Percentiles rank a stretch among this genome's conserved stretches.
phyloP scores from a whole-genome alignment of 2,888 invertebrate genomes.

The Drosophila kokeensis region DNA sequence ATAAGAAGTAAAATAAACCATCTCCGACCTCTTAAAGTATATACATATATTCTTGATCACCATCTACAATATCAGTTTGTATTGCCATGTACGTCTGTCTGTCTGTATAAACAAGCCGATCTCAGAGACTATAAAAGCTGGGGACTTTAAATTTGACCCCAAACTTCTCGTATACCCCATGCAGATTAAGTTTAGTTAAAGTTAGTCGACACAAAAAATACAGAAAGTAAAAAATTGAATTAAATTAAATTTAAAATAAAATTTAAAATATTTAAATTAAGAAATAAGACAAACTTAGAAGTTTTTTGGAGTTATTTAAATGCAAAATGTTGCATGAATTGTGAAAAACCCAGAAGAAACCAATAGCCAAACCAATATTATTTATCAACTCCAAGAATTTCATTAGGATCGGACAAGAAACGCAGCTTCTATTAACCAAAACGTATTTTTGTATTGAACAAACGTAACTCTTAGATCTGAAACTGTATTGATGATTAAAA shows the following conservation, averaged over 20 bases:
- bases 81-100: not conserved
- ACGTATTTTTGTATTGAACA: not conserved
- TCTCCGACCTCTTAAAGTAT: not conserved
- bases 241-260: too few relatives aligned
- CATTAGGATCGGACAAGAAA: not conserved
- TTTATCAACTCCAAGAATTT: not conserved
- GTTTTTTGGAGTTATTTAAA: accelerated
- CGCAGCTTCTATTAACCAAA: not conserved
- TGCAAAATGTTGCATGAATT: too few relatives aligned
- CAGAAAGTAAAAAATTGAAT: too few relatives aligned
- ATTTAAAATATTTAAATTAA: too few relatives aligned
- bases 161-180: accelerated
- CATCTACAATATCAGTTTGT: not conserved
- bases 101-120: not conserved
- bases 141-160: accelerated
- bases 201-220: too few relatives aligned
- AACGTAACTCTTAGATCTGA: not conserved
- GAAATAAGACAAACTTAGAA: too few relatives aligned
- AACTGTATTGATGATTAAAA: not conserved
- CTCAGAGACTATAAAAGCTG: not conserved
- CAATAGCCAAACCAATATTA: not conserved
- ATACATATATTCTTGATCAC: not conserved
- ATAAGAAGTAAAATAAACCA: not conserved
- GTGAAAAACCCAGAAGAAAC: too few relatives aligned
- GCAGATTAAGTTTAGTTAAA: not conserved